Base-by-base conservation (phyloP, 2,888 invertebrate species). In the Amiota mariae region DNA sequence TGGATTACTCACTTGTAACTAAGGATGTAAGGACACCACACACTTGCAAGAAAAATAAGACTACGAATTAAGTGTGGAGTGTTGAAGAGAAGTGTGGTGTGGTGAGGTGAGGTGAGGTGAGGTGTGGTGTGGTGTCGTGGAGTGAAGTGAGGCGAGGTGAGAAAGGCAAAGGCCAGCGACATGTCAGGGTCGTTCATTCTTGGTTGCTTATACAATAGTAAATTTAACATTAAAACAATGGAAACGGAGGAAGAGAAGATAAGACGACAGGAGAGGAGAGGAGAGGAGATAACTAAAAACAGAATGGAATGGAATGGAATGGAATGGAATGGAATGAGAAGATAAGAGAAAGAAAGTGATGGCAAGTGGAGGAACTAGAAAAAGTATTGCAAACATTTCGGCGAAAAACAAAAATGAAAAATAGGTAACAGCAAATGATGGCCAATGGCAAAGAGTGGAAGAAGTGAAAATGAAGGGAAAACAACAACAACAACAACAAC, bases 101-200 rank as follows among this genome's bases (percentile, higher is more conserved):
- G 24, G 24, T 24, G 24, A 24, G 3, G 24, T 3, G 1, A 2
- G 3, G 24, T 24, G 1, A 24, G 24, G 24, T 24, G 1, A 24
- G 24, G 24, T 24, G 36, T 6, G 36, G 36, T 12, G 20, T 3
- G 24, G 1, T 1, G 24, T 24, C 1, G 3, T 24, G 24, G 3
- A 24, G 24, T 2, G 24, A 24, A 1, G 1, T 24, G 24, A 3
- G 24, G 24, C 3, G 36, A 36, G 36, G 36, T 12, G 20, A 59
- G 59, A 12, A 59, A 20, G 18, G 36, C 66, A 66, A 49, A 49
- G 66, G 66, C 66, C 66, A 59, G 18, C 59, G 18, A n/a, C 66
- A 66, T 66, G 66, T 66, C 66, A 66, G 66, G 66, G 66, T 66
- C 66, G 48, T 2, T 36, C 2, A 36, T 36, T 36, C 36, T 36